These are phyloP conservation scores for Peromyscus maniculatus DNA, from an alignment of 2,113 vertebrate genomes.

Conservation along the genomic window DNA sequence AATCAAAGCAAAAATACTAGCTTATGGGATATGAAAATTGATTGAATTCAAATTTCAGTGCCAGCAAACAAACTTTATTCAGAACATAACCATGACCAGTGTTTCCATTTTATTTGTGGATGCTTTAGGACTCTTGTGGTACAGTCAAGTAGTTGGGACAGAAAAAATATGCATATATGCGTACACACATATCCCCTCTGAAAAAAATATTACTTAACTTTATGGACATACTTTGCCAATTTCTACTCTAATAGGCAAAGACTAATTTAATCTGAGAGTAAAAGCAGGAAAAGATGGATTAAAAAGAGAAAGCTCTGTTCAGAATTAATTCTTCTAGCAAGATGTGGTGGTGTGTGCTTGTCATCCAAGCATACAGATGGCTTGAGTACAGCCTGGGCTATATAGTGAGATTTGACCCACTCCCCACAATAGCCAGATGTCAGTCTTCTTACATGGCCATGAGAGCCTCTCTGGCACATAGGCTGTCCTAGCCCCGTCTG, in stretches of 20 bases:
- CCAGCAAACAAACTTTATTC: background rate
- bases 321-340: background rate
- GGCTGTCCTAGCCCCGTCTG: background rate
- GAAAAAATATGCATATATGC: background rate
- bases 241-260: background rate
- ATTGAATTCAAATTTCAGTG: background rate
- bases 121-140: background rate
- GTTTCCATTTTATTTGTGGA: background rate
- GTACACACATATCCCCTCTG: background rate
- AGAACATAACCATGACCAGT: background rate
- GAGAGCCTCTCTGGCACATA: background rate
- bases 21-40: background rate
- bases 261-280: background rate
- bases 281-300: background rate
- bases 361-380: background rate
- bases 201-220: background rate
- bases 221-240: background rate
- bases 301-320: background rate
- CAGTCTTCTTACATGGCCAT: background rate
- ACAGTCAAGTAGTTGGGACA: background rate
- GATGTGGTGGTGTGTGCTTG: background rate
- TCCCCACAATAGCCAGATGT: background rate
- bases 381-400: background rate
- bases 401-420: no score
- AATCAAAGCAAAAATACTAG: constrained; percentile 18